Conservation (phyloP, 2,113 vertebrate species). For the Patagioenas fasciata region DNA sequence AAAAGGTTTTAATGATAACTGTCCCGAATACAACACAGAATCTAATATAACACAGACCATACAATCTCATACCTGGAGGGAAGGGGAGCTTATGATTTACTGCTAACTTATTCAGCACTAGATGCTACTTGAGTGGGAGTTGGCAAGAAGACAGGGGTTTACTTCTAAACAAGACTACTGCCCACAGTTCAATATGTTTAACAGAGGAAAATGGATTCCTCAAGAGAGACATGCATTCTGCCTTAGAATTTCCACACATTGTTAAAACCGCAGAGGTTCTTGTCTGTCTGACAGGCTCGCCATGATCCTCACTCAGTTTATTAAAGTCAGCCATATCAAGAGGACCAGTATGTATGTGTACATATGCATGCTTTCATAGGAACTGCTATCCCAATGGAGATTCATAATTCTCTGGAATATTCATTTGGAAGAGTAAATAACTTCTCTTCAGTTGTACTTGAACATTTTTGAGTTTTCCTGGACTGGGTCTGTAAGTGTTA, state of each 20-base stretch:
- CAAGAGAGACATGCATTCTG: background rate
- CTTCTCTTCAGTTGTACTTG: background rate
- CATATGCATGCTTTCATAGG: background rate
- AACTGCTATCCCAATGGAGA: background rate
- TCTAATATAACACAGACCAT: background rate
- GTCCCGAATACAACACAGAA: background rate
- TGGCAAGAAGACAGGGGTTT: conserved; percentile 23
- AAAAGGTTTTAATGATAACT: background rate
- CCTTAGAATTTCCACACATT: background rate
- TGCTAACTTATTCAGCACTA: background rate
- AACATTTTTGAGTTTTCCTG: background rate
- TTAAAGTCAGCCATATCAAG: background rate
- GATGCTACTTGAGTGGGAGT: background rate
- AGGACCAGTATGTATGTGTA: background rate
- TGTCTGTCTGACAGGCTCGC: background rate
- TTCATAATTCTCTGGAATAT: background rate
- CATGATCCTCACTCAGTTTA: background rate
- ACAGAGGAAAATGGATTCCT: background rate
- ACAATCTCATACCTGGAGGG: background rate
- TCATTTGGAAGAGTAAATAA: background rate
- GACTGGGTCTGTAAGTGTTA: background rate
- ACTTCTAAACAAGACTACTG: conserved; percentile 1
- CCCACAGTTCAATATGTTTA: background rate
- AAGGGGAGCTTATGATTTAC: conserved; percentile 3
- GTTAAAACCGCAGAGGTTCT: background rate